Conservation (phyloP, 2,797 vertebrate species). For the Rhynchonycteris naso region DNA sequence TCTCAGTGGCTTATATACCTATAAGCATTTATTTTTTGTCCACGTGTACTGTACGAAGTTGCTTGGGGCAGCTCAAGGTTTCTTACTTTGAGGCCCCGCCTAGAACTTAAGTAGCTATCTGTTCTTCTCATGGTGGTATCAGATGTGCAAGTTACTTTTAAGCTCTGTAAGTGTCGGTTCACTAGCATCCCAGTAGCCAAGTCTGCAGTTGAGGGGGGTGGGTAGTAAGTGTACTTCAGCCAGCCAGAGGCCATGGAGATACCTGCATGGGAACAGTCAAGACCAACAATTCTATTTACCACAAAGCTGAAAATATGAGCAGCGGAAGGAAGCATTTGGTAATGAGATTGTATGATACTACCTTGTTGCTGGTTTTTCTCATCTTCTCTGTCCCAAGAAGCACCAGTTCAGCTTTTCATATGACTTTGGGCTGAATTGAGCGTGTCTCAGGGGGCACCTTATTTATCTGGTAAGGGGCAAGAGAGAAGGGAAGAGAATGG, state of each 20-base stretch:
- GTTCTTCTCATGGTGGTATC: neutral
- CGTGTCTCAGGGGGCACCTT: neutral
- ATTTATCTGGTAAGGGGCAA: neutral
- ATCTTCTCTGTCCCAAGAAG: slow-evolving; percentile 20
- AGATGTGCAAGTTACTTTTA: neutral
- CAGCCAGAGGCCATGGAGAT: neutral
- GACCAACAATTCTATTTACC: neutral
- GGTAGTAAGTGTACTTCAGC: neutral
- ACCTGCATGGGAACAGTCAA: neutral
- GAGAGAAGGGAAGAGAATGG: neutral
- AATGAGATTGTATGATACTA: neutral
- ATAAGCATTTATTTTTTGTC: neutral
- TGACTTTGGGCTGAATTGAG: neutral
- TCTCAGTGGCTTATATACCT: neutral
- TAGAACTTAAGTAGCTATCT: neutral
- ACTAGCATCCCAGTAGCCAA: neutral
- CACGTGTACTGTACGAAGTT: neutral
- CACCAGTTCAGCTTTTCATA: neutral
- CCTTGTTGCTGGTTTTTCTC: neutral
- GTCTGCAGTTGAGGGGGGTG: neutral
- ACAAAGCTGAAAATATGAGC: neutral
- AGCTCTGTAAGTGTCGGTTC: neutral
- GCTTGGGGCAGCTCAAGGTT: neutral
- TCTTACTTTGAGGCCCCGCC: neutral
- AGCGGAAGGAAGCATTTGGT: neutral